These are phyloP conservation scores for Micromesistius poutassou DNA, from an alignment of 2,797 vertebrate species.

Conservation along the genomic window DNA sequence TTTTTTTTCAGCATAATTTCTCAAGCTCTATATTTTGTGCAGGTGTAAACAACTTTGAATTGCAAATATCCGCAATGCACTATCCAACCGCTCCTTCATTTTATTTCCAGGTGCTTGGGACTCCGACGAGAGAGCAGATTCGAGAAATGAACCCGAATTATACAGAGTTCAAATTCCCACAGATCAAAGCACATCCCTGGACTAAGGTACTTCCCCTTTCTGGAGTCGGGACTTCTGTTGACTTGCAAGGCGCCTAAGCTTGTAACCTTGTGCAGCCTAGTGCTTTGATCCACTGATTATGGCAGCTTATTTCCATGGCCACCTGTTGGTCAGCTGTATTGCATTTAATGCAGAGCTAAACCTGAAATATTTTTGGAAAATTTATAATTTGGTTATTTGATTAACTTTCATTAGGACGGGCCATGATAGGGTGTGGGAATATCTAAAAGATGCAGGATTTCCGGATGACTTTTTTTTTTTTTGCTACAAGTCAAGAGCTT, in stretches of 20 bases:
- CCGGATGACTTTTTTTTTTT: background rate
- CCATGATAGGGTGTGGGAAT: background rate
- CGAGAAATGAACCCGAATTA: slow-evolving; percentile 97
- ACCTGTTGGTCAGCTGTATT: background rate
- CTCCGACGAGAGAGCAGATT: slow-evolving; percentile 93
- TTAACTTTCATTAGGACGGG: background rate
- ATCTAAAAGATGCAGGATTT: background rate
- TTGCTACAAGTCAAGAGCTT: background rate
- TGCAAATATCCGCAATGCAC: slow-evolving; percentile 7
- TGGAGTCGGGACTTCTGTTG: background rate
- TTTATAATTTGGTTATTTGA: background rate
- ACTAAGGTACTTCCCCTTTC: slow-evolving; percentile 76
- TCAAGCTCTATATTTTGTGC: background rate
- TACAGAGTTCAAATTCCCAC: slow-evolving; percentile 95
- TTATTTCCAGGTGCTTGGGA: slow-evolving; percentile 83
- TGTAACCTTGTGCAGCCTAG: background rate
- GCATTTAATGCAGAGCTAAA: too few relatives aligned
- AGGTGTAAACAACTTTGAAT: background rate
- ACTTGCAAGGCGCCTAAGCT: background rate
- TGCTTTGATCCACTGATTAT: background rate
- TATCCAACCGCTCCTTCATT: background rate
- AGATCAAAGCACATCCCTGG: slow-evolving; percentile 97
- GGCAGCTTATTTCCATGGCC: background rate
- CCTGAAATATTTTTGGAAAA: background rate
- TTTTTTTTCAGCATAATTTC: background rate